A percentile compares a stretch with the other conserved stretches of the same genome.
Evolutionary conservation across 2,113 vertebrate genomes (phyloP).

Genomic region (Larimichthys polyactis): DNA sequence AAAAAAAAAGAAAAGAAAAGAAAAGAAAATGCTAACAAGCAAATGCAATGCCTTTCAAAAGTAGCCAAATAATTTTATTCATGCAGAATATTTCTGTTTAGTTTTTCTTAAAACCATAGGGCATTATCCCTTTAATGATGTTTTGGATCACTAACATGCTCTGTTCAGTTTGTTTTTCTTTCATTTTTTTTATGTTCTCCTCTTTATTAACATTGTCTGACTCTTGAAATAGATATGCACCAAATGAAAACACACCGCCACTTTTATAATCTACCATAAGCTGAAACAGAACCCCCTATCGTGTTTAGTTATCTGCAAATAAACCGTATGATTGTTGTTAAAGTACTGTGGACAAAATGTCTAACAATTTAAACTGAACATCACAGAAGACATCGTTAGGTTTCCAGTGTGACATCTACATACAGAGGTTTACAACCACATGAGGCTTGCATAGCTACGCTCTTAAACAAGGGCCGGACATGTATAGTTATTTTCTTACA

Average conservation of each 20-base stretch:
- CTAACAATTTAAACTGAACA: constrained; percentile 6
- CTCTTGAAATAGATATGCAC: constrained; percentile 32
- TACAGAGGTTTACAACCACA: constrained; percentile 12
- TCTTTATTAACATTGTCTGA: constrained; percentile 14
- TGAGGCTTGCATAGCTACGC: background rate
- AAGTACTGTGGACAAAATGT: background rate
- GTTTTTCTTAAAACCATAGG: constrained; percentile 42
- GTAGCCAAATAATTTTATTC: constrained; percentile 49
- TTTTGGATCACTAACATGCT: background rate
- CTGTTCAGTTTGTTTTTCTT: constrained; percentile 3
- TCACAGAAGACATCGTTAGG: background rate
- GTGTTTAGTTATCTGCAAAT: background rate
- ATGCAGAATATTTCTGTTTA: constrained; percentile 44
- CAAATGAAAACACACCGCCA: constrained; percentile 27
- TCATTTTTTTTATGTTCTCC: constrained; percentile 1
- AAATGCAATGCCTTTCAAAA: constrained; percentile 65
- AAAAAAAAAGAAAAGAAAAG: background rate
- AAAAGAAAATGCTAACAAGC: constrained; percentile 30
- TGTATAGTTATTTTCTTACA: constrained; percentile 53
- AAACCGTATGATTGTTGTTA: background rate
- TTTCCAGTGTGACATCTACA: background rate
- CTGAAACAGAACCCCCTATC: background rate
- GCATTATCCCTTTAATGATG: constrained; percentile 61
- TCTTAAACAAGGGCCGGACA: background rate
- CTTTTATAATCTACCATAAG: constrained; percentile 19